phyloP scores from a whole-genome alignment of 2,797 vertebrate genomes.

The Rhynchonycteris naso region DNA sequence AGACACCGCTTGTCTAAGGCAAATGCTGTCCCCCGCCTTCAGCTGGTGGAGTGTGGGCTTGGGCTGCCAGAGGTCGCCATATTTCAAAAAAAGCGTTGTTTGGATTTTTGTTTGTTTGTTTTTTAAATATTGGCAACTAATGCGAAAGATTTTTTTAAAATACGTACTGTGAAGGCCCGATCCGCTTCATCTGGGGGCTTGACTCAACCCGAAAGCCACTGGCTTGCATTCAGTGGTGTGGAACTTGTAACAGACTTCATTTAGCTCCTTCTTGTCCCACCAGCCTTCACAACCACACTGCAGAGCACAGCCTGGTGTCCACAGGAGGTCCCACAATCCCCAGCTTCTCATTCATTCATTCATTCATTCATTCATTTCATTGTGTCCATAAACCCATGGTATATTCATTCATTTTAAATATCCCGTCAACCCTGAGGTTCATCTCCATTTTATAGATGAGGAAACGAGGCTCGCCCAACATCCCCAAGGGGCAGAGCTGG shows the following conservation, averaged over 20 bases:
- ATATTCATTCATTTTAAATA: background rate
- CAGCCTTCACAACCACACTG: background rate
- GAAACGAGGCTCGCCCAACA: background rate
- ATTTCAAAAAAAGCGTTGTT: background rate
- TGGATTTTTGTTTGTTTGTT: background rate
- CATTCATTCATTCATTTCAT: background rate
- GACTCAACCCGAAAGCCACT: background rate
- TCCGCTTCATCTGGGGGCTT: background rate
- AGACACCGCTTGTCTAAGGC: background rate
- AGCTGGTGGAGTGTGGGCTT: no score
- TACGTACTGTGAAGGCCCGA: background rate
- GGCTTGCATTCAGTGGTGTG: background rate
- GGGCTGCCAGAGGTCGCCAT: background rate
- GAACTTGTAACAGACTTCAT: background rate
- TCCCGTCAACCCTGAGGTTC: background rate
- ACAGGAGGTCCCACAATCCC: background rate
- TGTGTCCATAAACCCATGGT: background rate
- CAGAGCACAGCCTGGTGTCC: background rate
- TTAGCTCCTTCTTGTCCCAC: background rate
- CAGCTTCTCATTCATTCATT: background rate
- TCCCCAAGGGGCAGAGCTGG: background rate
- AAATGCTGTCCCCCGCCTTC: background rate
- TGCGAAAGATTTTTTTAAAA: background rate
- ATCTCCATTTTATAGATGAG: background rate
- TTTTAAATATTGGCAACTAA: slow-evolving; percentile 31